Conservation (phyloP, 1,140 invertebrate species). For the Camponotus pennsylvanicus region DNA sequence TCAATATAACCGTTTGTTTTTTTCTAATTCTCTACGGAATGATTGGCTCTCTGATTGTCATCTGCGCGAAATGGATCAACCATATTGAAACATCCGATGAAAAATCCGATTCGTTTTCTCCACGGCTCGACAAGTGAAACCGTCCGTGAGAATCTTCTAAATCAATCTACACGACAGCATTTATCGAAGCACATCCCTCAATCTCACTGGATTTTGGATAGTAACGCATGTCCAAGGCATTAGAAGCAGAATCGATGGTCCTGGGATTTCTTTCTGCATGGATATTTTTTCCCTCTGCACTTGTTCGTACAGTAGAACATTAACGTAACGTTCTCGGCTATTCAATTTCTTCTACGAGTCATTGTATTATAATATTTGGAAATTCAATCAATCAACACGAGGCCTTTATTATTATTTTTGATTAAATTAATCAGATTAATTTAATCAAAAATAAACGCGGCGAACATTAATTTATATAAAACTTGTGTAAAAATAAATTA, state of each 20-base stretch:
- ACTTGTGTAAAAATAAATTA: neutral
- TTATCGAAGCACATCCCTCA: slow-evolving; percentile 68
- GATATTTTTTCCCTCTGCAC: slow-evolving; percentile 50
- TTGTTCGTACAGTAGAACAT: slow-evolving; percentile 50
- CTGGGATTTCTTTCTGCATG: slow-evolving; percentile 21
- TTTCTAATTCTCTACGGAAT: slow-evolving; percentile 55
- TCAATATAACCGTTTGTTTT: slow-evolving; percentile 48
- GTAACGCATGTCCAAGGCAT: slow-evolving; percentile 63
- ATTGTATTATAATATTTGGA: neutral
- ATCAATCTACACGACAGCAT: slow-evolving; percentile 67
- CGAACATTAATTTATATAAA: neutral
- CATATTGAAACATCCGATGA: slow-evolving; percentile 35
- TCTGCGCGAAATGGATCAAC: slow-evolving; percentile 63
- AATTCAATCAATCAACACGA: neutral
- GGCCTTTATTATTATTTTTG: neutral
- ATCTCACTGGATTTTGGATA: slow-evolving; percentile 65
- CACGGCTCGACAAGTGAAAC: slow-evolving; percentile 58
- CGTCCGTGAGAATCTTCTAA: slow-evolving; percentile 74
- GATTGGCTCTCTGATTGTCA: slow-evolving; percentile 71
- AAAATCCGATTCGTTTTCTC: slow-evolving; percentile 49
- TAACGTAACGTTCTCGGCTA: slow-evolving; percentile 36
- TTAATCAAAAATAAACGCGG: no score
- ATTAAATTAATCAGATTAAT: neutral
- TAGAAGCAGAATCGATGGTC: slow-evolving; percentile 56
- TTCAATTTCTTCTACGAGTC: slow-evolving; percentile 52